Evolutionary conservation across 2,113 vertebrate genomes (phyloP).

Genomic region (Equus quagga): DNA sequence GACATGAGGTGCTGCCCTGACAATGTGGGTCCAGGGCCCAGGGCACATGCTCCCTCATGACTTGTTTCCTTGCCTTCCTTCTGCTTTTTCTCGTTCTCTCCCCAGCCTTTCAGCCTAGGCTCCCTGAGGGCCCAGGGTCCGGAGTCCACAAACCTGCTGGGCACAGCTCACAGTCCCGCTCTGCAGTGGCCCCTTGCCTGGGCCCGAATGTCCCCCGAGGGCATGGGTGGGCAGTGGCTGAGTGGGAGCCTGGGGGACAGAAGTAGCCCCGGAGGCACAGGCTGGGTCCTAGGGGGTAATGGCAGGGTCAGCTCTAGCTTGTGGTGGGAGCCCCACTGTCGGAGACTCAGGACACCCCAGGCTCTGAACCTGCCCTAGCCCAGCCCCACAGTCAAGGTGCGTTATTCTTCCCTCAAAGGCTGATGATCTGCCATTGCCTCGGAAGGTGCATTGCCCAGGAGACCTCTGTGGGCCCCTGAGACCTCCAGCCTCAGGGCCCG

Average conservation of each 20-base stretch:
- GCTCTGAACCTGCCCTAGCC: background rate
- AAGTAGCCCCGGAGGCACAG: constrained; percentile 90
- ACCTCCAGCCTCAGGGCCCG: background rate
- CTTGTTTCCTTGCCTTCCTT: rapidly evolving
- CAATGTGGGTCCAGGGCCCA: rapidly evolving
- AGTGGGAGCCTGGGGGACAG: constrained; percentile 88
- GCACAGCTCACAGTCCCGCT: constrained; percentile 90
- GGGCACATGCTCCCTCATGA: background rate
- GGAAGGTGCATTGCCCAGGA: too few species aligned
- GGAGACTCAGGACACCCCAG: background rate
- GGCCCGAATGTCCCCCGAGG: constrained; percentile 91
- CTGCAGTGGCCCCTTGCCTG: constrained; percentile 83
- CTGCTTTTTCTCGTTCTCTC: background rate
- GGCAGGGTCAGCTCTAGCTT: background rate
- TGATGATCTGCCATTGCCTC: background rate
- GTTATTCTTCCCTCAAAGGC: background rate
- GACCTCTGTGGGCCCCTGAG: background rate
- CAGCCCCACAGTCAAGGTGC: background rate
- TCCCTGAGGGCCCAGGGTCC: background rate
- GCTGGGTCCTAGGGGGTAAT: constrained; percentile 81
- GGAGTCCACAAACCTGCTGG: constrained; percentile 88
- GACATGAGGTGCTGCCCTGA: too few species aligned
- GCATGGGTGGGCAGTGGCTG: constrained; percentile 89
- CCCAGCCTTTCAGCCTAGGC: rapidly evolving
- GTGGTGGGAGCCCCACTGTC: rapidly evolving